Percentiles rank a stretch among this genome's conserved stretches.
These are phyloP conservation scores for Microctonus hyperodae DNA, from an alignment of 2,888 invertebrate species.

Conservation along the genomic window DNA sequence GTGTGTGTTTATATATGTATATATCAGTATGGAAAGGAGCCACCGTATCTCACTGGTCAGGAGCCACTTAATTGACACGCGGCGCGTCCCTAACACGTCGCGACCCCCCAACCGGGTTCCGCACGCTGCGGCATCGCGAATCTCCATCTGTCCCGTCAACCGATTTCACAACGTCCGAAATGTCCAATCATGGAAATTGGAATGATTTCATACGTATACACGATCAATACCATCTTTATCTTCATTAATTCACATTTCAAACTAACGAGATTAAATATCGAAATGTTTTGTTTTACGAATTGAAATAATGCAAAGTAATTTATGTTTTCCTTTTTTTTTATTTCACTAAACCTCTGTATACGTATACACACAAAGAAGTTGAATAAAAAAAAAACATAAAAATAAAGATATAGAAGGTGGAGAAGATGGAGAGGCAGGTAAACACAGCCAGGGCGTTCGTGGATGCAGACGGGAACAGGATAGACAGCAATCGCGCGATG, in stretches of 20 bases:
- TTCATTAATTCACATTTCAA: not conserved
- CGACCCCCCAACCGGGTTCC: slow-evolving; percentile 58
- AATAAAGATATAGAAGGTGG: slow-evolving; percentile 25
- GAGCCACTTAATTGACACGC: slow-evolving; percentile 64
- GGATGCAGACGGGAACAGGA: slow-evolving; percentile 38
- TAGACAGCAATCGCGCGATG: slow-evolving; percentile 30
- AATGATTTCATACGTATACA: slow-evolving; percentile 32
- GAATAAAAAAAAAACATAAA: slow-evolving; percentile 27
- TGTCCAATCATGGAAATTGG: slow-evolving; percentile 50
- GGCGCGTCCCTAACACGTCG: slow-evolving; percentile 61
- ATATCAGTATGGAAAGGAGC: slow-evolving; percentile 59
- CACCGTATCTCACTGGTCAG: slow-evolving; percentile 61
- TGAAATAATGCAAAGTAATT: no score
- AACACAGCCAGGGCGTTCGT: slow-evolving; percentile 45
- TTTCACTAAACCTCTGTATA: no score
- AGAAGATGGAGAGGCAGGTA: slow-evolving; percentile 35
- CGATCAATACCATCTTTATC: not conserved
- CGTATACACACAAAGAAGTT: no score
- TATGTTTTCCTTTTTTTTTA: not conserved
- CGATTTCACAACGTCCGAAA: slow-evolving; percentile 21
- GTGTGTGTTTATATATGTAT: slow-evolving; percentile 1
- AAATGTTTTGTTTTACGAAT: not conserved
- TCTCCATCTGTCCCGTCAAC: slow-evolving; percentile 56
- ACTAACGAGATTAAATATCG: not conserved
- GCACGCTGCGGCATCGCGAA: slow-evolving; percentile 51